phyloP scores from a whole-genome alignment of 2,888 invertebrate genomes.

The Zele albiditarsus region DNA sequence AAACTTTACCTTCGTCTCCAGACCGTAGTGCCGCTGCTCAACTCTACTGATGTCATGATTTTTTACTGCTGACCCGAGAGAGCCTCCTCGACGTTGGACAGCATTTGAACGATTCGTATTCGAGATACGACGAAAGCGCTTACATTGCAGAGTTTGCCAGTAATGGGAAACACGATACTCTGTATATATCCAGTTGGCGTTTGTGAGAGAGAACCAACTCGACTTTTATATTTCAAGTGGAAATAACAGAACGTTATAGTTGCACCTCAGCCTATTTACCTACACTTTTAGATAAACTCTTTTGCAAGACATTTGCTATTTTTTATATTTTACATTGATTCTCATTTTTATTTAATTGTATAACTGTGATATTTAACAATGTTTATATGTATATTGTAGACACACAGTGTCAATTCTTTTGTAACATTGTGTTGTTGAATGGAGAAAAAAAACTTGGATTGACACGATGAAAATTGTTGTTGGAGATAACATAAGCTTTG shows the following conservation, averaged over 20 bases:
- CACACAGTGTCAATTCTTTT: background rate
- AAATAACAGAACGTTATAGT: background rate
- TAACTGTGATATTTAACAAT: background rate
- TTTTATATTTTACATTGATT: background rate
- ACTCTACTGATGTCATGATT: slow-evolving; percentile 13
- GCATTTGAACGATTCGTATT: slow-evolving; percentile 13
- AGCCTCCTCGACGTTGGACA: slow-evolving; percentile 9
- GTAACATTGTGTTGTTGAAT: background rate
- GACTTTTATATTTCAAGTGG: slow-evolving; percentile 11
- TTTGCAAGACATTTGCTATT: background rate
- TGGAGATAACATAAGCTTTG: slow-evolving; percentile 22
- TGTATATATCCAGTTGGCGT: slow-evolving; percentile 8
- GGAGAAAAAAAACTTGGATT: slow-evolving; percentile 12
- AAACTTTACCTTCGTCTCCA: slow-evolving; percentile 28
- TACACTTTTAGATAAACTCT: background rate
- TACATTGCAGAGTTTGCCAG: slow-evolving; percentile 10
- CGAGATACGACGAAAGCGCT: slow-evolving; percentile 13
- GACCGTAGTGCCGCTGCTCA: slow-evolving; percentile 13
- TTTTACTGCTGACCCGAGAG: slow-evolving; percentile 11
- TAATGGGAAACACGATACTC: slow-evolving; percentile 13
- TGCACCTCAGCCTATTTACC: background rate
- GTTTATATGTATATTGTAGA: too few relatives aligned
- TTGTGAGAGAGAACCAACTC: background rate
- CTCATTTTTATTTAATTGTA: background rate
- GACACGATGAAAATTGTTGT: slow-evolving; percentile 21